These are phyloP conservation scores for Scrobipalpa atriplicella DNA, from an alignment of 2,888 invertebrate species.

Conservation along the genomic window DNA sequence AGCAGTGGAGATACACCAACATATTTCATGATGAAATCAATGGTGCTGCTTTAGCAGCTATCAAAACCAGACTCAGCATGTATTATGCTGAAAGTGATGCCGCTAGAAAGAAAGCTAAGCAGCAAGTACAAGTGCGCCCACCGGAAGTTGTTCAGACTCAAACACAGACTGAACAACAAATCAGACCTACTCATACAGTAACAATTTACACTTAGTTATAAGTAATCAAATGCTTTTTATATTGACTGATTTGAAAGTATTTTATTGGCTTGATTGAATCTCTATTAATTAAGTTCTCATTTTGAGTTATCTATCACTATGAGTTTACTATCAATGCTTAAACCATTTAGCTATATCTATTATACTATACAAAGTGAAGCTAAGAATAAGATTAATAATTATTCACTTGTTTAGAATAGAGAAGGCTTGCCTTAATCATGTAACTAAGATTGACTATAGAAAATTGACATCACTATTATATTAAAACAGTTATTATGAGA, in stretches of 20 bases:
- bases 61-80: constrained; percentile 79
- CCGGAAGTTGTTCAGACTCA: constrained; percentile 63
- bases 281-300: constrained; percentile 16
- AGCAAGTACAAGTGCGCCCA: constrained; percentile 63
- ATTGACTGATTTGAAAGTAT: constrained; percentile 6
- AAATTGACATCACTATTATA: background rate
- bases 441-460: background rate
- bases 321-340: background rate
- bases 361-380: background rate
- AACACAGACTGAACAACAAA: constrained; percentile 59
- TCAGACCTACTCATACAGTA: constrained; percentile 70
- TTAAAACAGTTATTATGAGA: background rate
- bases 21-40: constrained; percentile 82
- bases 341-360: background rate
- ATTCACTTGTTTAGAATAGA: background rate
- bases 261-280: constrained; percentile 18
- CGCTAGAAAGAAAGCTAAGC: constrained; percentile 72
- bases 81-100: constrained; percentile 80
- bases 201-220: constrained; percentile 63
- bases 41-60: constrained; percentile 77
- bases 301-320: background rate
- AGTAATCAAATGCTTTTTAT: background rate
- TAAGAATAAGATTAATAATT: background rate
- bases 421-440: background rate
- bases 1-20: constrained; percentile 82